Evolutionary conservation across 2,797 vertebrate genomes (phyloP), one percentile per base, ranked within the genome.

Genomic region (Enteromius paludinosus): DNA sequence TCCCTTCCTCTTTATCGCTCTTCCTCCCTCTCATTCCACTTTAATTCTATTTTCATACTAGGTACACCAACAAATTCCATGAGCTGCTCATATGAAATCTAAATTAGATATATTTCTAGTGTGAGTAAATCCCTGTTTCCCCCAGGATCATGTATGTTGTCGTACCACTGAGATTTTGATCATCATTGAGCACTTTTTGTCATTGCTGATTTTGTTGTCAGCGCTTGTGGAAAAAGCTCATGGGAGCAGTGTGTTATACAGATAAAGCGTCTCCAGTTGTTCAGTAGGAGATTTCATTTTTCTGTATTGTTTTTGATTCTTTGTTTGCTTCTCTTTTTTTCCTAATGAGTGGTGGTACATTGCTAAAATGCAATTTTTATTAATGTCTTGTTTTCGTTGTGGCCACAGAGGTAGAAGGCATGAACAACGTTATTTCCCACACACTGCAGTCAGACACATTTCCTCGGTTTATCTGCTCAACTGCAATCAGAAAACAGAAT

Each of bases 11-110:
- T 82, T 23, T 47, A 28, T 64, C 11, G 18, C 59, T 33, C 25
- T 64, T 18, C 8, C 4, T 76, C 12, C 9, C 54, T 75, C 54
- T 43, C 9, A 64, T 28, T 33, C 17, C 7, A 52, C 65, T 65
- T 68, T 73, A 47, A 59, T 28, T 77, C 17, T 25, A 45, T 45
- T 49, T 74, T 54, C 49, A 78, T 28, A 72, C 28, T 47, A 61
- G 70, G 74, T 82, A 74, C 12, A 41, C 23, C 18, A 56, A 68
- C 62, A 75, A n/a, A 56, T 41, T 74, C 10, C 33, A 12, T 54
- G 23, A 75, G 61, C 15, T 66, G 35, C 23, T 43, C 5, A 64
- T 62, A 18, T 25, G n/a, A 71, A 66, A 52, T 25, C 2, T 25
- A 65, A 65, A 52, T 23, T 4, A 52, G 20, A 18, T 49, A 17